Evolutionary conservation across 2,113 vertebrate species (phyloP).

Genomic region (Todiramphus chloris): DNA sequence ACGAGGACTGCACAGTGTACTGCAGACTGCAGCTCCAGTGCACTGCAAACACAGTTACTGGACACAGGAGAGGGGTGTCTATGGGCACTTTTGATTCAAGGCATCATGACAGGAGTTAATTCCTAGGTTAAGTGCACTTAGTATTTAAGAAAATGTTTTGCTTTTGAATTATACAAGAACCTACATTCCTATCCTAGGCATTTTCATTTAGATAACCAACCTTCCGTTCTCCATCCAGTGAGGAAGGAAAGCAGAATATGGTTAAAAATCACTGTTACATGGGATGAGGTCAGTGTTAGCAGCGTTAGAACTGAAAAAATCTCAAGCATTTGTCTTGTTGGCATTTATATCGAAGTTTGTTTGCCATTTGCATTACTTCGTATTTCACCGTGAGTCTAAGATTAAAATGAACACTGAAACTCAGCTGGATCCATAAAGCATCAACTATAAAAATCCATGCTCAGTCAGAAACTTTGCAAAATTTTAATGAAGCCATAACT

Average conservation of each 20-base stretch:
- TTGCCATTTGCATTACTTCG: conserved; percentile 61
- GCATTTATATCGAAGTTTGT: conserved; percentile 51
- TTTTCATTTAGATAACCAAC: not conserved
- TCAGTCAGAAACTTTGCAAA: conserved; percentile 56
- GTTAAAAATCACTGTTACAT: conserved; percentile 10
- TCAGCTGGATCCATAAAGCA: conserved; percentile 57
- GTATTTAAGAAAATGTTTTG: not conserved
- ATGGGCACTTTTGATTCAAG: accelerated
- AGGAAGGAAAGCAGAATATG: not conserved
- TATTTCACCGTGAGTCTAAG: conserved; percentile 47
- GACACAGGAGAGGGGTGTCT: not conserved
- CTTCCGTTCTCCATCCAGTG: not conserved
- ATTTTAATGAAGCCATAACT: conserved; percentile 64
- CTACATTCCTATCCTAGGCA: not conserved
- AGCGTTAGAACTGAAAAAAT: conserved; percentile 9
- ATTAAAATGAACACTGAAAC: conserved; percentile 46
- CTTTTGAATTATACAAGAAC: not conserved
- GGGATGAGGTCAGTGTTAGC: conserved; percentile 15
- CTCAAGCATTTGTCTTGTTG: conserved; percentile 51
- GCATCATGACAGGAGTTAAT: not conserved
- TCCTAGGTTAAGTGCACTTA: not conserved
- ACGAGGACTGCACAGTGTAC: not conserved
- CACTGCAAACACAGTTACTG: not conserved
- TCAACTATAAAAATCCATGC: conserved; percentile 57
- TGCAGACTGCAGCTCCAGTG: not conserved